Evolutionary conservation across 2,113 vertebrate species (phyloP).

Genomic region (Sylvilagus bachmani): DNA sequence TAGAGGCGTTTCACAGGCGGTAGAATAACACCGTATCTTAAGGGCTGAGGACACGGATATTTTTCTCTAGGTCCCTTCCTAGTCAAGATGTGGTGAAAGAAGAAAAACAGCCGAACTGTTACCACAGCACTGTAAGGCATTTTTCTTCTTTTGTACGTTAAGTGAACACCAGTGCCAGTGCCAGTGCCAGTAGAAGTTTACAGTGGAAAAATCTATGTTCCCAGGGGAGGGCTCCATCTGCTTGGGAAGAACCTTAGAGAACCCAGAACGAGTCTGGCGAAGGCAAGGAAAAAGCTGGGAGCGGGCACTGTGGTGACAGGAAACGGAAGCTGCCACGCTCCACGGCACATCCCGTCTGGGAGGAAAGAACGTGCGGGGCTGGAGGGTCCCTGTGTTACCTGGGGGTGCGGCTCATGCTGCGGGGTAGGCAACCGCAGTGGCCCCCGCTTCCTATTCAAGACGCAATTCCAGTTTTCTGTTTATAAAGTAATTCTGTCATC

Average conservation of each 20-base stretch:
- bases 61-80: neutral
- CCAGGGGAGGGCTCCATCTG: neutral
- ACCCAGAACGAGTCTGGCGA: neutral
- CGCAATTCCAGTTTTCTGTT: neutral
- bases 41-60: neutral
- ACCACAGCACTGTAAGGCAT: neutral
- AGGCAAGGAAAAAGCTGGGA: neutral
- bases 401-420: neutral
- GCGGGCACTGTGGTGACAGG: neutral
- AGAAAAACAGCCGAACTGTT: neutral
- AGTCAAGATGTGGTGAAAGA: neutral
- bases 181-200: neutral
- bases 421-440: neutral
- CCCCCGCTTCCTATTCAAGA: neutral
- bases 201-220: neutral
- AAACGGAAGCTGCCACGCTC: neutral
- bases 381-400: neutral
- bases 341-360: neutral
- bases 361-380: no score
- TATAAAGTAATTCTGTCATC: conserved; percentile 39
- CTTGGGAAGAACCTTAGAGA: conserved; percentile 23
- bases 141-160: neutral
- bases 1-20: no score
- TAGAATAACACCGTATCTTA: neutral
- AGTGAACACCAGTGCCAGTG: neutral